Conservation (phyloP, 2,797 vertebrate species). For the Malacoraja senta region DNA sequence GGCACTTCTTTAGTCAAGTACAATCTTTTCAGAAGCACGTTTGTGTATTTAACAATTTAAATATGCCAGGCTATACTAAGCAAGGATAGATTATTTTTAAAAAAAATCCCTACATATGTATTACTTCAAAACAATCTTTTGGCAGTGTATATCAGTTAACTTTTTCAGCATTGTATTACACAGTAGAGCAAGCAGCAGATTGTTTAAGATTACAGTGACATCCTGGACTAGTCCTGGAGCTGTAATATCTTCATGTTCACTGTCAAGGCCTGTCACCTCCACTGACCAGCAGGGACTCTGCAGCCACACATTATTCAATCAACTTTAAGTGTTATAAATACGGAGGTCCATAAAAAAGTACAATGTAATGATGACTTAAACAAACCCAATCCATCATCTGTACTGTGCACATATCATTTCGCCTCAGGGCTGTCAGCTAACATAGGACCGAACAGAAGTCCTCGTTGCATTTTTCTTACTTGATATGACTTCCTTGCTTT, state of each 20-base stretch:
- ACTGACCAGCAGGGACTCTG: slow-evolving; percentile 66
- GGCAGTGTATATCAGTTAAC: slow-evolving; percentile 27
- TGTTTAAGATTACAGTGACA: slow-evolving; percentile 79
- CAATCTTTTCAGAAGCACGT: neutral
- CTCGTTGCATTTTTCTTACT: neutral
- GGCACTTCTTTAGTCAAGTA: neutral
- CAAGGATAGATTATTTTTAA: neutral
- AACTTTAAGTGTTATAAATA: slow-evolving; percentile 75
- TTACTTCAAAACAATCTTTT: slow-evolving; percentile 34
- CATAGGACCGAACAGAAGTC: neutral
- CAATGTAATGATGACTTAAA: slow-evolving; percentile 81
- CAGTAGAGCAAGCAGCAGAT: slow-evolving; percentile 81
- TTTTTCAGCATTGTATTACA: slow-evolving; percentile 70
- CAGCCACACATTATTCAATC: slow-evolving; percentile 66
- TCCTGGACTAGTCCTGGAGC: slow-evolving; percentile 69
- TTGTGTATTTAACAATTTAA: neutral
- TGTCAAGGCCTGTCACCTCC: slow-evolving; percentile 78
- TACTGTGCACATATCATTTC: slow-evolving; percentile 62
- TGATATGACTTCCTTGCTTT: neutral
- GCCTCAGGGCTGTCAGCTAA: slow-evolving; percentile 43
- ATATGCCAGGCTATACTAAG: neutral
- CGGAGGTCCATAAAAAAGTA: slow-evolving; percentile 72
- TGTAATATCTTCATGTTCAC: slow-evolving; percentile 71
- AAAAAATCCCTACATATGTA: slow-evolving; percentile 31
- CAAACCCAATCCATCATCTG: slow-evolving; percentile 81